Conservation (phyloP, 2,113 vertebrate species). For the Spea bombifrons region DNA sequence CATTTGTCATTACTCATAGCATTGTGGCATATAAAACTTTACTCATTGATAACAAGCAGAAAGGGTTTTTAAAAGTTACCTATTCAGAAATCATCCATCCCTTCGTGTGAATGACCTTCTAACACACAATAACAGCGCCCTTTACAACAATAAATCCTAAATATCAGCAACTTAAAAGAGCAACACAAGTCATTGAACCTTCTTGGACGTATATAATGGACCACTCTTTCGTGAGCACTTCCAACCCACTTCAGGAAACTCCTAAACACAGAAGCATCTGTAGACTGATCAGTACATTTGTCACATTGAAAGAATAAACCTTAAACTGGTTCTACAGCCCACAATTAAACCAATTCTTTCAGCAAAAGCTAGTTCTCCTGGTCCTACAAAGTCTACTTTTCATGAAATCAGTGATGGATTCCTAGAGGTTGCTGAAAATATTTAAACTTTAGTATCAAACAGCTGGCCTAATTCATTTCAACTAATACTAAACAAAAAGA, state of each 20-base stretch:
- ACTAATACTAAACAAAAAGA: too few species aligned
- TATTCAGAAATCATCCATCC: slow-evolving; percentile 12
- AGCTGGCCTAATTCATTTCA: too few species aligned
- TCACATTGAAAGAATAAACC: background rate
- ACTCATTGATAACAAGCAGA: slow-evolving; percentile 14
- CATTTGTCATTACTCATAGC: slow-evolving; percentile 5
- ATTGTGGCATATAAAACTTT: slow-evolving; percentile 6
- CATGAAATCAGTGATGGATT: too few species aligned
- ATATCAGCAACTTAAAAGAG: slow-evolving; percentile 8
- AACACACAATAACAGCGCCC: slow-evolving; percentile 24
- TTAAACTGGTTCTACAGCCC: background rate
- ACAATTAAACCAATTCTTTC: background rate
- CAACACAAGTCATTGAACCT: background rate
- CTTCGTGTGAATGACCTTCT: slow-evolving; percentile 24
- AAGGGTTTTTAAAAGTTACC: slow-evolving; percentile 23
- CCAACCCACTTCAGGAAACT: slow-evolving; percentile 3
- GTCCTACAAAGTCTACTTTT: too few species aligned
- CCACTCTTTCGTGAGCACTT: slow-evolving; percentile 7
- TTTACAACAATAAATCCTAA: slow-evolving; percentile 27
- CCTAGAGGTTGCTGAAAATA: too few species aligned
- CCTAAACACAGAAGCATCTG: background rate
- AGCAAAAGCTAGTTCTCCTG: too few species aligned
- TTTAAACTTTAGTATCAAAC: too few species aligned
- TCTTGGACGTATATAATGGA: slow-evolving; percentile 3
- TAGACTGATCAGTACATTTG: background rate